Base-by-base conservation (phyloP, 2,797 vertebrate species). In the Cyprinodon diabolis region DNA sequence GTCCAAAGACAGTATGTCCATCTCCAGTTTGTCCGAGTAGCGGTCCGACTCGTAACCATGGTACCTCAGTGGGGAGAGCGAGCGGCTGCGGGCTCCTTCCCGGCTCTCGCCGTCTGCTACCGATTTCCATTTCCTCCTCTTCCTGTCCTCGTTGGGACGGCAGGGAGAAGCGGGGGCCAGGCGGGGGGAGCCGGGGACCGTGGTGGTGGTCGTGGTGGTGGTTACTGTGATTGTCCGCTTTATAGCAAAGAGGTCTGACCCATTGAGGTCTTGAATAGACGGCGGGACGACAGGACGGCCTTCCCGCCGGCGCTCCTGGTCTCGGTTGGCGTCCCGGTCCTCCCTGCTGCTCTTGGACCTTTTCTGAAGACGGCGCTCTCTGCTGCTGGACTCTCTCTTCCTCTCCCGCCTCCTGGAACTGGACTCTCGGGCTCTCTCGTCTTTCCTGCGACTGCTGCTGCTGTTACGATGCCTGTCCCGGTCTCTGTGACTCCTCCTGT, bases 221-320 rank as follows among this genome's bases (percentile, higher is more conserved):
- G 95, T 97, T 67, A 98, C 97, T 0, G 97, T 98, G 80, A 98
- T 98, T 65, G 97, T 98, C 51, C 97, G 92, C 74, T 98, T 98
- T 80, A 98, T 98, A 74, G 97, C 96, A 14, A 97, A 97, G 0
- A 98, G 94, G 19, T 98, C 97, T 0, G 96, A 95, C 35, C 97
- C 96, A 3, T 96, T 98, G 8, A 98, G 95, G 80, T 98, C 97
- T 81, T 98, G 97, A 84, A 98, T 97, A 3, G 97, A 98, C 0
- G 97, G 97, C 0, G 97, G 97, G 54, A 98, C 96, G 0, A 97
- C 97, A 0, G 96, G 94, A 0, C 97, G 94, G 0, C 95, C 91
- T 4, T 96, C 95, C 52, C 95, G 84, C 10, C 95, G 91, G 69
- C 93, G 80, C 0, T 94, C 91, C 85, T 90, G 81, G 30, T 95